These are phyloP conservation scores for Platerodrilus igneus DNA, from an alignment of 2,888 invertebrate genomes.

Conservation along the genomic window DNA sequence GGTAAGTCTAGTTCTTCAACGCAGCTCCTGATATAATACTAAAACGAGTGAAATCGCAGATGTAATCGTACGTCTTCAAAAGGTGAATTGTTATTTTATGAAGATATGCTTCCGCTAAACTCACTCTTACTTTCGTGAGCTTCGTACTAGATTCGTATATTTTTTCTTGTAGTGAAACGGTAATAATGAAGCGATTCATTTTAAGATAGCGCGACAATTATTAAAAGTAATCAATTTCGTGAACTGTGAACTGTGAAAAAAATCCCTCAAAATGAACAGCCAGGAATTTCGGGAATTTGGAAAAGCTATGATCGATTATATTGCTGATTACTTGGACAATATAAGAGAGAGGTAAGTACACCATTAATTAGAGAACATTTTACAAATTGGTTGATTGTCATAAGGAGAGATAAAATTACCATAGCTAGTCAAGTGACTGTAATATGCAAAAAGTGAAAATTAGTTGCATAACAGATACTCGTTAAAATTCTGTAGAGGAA, in stretches of 20 bases:
- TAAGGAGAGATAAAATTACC: no score
- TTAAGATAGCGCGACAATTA: no score
- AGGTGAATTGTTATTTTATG: conserved; percentile 4
- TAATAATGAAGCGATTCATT: no score
- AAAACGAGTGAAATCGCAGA: conserved; percentile 13
- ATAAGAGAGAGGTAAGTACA: conserved; percentile 68
- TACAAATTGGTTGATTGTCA: no score
- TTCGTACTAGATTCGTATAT: neutral
- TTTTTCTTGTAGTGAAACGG: neutral
- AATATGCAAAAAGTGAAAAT: no score
- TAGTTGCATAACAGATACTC: no score
- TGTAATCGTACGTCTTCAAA: neutral
- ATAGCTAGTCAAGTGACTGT: no score
- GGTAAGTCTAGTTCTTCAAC: no score
- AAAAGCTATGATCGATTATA: conserved; percentile 81
- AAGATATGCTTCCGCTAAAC: conserved; percentile 10
- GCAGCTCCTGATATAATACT: conserved; percentile 10
- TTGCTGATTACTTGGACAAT: conserved; percentile 85
- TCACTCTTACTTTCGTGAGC: conserved; percentile 15
- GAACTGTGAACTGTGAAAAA: conserved; percentile 1
- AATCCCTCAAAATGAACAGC: conserved; percentile 56
- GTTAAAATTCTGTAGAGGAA: no score
- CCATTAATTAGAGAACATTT: no score
- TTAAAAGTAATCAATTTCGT: neutral
- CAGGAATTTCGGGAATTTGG: conserved; percentile 78